Base-by-base conservation (phyloP, 1,140 invertebrate genomes). In the Psilanteris sp. region DNA sequence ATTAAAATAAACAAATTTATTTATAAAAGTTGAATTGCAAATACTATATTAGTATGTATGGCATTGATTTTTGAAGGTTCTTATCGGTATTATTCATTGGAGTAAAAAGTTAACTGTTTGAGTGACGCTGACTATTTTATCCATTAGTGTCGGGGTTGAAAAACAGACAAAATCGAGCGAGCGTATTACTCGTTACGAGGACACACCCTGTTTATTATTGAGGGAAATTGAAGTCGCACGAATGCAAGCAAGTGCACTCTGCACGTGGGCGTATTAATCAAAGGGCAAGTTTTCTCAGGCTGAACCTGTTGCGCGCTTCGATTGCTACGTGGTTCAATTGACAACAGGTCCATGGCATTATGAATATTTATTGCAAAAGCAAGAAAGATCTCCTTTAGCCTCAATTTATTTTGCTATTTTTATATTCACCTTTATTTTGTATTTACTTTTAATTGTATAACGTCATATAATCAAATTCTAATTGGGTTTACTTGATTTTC, bases 251-350 rank as follows among this genome's bases (percentile, higher is more conserved):
- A 43, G 24, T 27, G 16, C 46, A 29, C 37, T n/a, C 4, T 22
- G 27, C 64, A 68, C 52, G 52, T 52, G 37, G 55, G 67, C 29
- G 55, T 72, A 64, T 64, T 59, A 61, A 71, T 62, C 67, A 62
- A 62, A 71, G 55, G 48, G 31, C 55, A 24, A 72, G 37, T 50
- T 50, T 64, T 64, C 57, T 64, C 50, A 27, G 31, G 48, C 27
- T 20, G 48, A 72, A 72, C 68, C 68, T 72, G 68, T 72, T 72
- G 68, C 68, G 50, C 34, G 41, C 57, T 64, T 61, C 41, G 41
- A 72, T 61, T 36, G 34, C 16, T 24, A n/a, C 37, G 50, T 27
- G 50, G 50, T 57, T 64, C 68, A 72, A 50, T 72, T 72, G 41
- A 57, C 50, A 62, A 61, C 44, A 59, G 37, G 67, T 57, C 57